Percentiles rank a stretch among this genome's conserved stretches.
These are phyloP conservation scores for Eueides isabella DNA, from an alignment of 1,140 invertebrate genomes.

Conservation along the genomic window DNA sequence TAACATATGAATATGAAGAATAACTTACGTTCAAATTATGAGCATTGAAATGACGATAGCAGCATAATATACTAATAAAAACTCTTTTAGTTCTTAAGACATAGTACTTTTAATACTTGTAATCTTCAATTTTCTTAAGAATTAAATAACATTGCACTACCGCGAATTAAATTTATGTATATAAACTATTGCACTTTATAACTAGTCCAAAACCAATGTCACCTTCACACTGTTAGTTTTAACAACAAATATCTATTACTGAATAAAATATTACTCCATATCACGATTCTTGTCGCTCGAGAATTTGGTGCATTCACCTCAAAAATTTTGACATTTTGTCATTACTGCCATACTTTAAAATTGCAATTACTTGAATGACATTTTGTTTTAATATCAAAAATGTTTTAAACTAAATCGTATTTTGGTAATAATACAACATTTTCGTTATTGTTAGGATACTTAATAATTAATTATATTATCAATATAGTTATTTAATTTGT, in stretches of 20 bases:
- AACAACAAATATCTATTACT: slow-evolving; percentile 40
- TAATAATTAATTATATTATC: neutral
- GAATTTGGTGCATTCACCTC: slow-evolving; percentile 36
- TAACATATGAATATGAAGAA: neutral
- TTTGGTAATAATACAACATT: neutral
- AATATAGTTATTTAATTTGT: neutral
- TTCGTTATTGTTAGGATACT: neutral
- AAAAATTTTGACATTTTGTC: slow-evolving; percentile 27
- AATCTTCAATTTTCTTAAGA: neutral
- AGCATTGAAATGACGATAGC: neutral
- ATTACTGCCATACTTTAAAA: neutral
- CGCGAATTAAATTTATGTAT: slow-evolving; percentile 3
- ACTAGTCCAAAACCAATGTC: slow-evolving; percentile 19
- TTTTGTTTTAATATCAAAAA: neutral
- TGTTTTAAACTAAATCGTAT: neutral
- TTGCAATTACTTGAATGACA: neutral
- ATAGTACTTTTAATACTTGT: neutral
- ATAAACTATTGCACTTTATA: neutral
- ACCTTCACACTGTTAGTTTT: slow-evolving; percentile 18
- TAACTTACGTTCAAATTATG: neutral
- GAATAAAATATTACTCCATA: slow-evolving; percentile 34
- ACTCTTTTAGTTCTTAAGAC: neutral
- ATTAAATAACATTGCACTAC: slow-evolving; percentile 8
- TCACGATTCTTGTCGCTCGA: slow-evolving; percentile 13
- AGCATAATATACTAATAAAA: neutral